Percentiles rank a stretch among this genome's conserved stretches.
Evolutionary conservation across 1,140 invertebrate species (phyloP).

Genomic region (Drosophila rhopaloa): DNA sequence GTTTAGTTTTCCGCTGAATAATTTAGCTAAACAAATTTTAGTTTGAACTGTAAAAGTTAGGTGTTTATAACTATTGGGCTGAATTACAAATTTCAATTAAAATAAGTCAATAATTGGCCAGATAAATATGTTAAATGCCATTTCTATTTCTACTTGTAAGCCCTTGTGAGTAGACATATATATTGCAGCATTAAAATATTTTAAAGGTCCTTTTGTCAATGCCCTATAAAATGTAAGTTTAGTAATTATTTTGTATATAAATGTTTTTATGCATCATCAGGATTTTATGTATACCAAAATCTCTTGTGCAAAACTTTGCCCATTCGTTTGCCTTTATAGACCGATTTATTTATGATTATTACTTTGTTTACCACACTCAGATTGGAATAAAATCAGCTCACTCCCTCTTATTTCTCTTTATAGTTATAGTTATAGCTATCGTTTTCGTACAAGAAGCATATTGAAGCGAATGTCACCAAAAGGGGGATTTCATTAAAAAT

Average conservation of each 20-base stretch:
- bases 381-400: slow-evolving; percentile 32
- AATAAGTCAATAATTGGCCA: too few species aligned
- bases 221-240: slow-evolving; percentile 18
- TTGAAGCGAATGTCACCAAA: slow-evolving; percentile 2
- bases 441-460: slow-evolving; percentile 20
- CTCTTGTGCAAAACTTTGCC: slow-evolving; percentile 44
- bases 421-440: slow-evolving; percentile 36
- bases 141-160: too few species aligned
- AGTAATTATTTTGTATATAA: slow-evolving; percentile 9
- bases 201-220: neutral
- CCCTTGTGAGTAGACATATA: neutral
- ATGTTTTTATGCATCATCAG: slow-evolving; percentile 29
- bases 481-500: slow-evolving; percentile 46
- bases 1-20: slow-evolving; percentile 12
- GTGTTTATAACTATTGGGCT: neutral
- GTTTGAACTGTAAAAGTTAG: too few species aligned
- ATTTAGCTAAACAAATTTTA: slow-evolving; percentile 5
- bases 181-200: neutral
- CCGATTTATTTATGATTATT: slow-evolving; percentile 66
- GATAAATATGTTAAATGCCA: too few species aligned
- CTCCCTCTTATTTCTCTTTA: slow-evolving; percentile 9
- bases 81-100: too few species aligned
- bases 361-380: slow-evolving; percentile 56
- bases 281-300: slow-evolving; percentile 32
- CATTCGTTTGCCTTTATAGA: slow-evolving; percentile 47